phyloP scores from a whole-genome alignment of 2,888 invertebrate species.

The Autographa gamma region DNA sequence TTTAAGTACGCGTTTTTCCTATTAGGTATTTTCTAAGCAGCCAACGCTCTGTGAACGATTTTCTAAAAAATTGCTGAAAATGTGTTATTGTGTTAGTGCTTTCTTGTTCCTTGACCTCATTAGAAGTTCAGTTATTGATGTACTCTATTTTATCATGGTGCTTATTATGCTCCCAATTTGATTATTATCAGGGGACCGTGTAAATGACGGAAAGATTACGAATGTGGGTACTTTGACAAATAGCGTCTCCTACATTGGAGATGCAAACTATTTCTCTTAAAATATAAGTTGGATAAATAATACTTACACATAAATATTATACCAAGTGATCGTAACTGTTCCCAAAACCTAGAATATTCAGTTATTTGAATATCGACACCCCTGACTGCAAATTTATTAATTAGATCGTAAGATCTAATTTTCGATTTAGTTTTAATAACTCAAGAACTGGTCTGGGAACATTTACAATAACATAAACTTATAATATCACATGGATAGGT shows the following conservation, averaged over 20 bases:
- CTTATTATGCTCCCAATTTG: no score
- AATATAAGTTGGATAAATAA: conserved; percentile 2
- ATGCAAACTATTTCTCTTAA: conserved; percentile 38
- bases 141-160: no score
- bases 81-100: no score
- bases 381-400: no score
- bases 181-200: neutral
- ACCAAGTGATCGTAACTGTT: neutral
- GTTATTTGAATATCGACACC: no score
- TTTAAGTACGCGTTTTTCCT: no score
- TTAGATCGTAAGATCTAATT: no score
- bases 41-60: neutral
- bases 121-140: no score
- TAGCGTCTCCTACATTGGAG: conserved; percentile 16
- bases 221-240: conserved; percentile 11
- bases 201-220: neutral
- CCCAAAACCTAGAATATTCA: neutral
- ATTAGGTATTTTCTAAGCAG: neutral
- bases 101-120: no score
- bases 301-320: neutral
- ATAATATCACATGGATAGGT: conserved; percentile 9
- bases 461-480: conserved; percentile 4
- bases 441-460: neutral
- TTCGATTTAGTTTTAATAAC: no score
- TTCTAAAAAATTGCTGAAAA: no score